Conservation (phyloP, 1,140 invertebrate species). For the Solenopsis fugax region DNA sequence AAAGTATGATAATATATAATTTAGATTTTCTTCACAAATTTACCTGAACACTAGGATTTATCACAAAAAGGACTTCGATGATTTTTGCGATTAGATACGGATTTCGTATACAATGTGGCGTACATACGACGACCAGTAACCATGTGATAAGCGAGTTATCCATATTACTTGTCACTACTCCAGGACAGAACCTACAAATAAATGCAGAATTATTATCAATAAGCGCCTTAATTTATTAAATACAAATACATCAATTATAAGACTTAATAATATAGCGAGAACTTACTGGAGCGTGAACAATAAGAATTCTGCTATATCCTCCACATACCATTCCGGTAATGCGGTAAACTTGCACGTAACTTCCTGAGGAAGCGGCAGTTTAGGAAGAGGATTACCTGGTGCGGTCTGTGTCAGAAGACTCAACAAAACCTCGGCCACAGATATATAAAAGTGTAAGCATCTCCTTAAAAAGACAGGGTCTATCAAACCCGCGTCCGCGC, state of each 20-base stretch:
- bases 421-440: constrained; percentile 93
- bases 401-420: constrained; percentile 88
- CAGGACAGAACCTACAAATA: constrained; percentile 91
- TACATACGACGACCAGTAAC: constrained; percentile 95
- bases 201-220: constrained; percentile 25
- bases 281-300: constrained; percentile 97
- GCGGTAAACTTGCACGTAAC: constrained; percentile 93
- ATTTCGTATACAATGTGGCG: constrained; percentile 96
- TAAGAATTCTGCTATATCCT: constrained; percentile 98
- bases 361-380: constrained; percentile 88
- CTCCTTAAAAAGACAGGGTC: constrained; percentile 93
- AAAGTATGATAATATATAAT: neutral
- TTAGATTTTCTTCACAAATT: constrained; percentile 38
- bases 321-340: constrained; percentile 98
- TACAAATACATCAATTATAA: constrained; percentile 15
- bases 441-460: constrained; percentile 94
- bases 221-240: neutral
- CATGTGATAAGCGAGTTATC: constrained; percentile 95
- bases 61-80: constrained; percentile 97
- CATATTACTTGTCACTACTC: constrained; percentile 91
- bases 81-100: constrained; percentile 98
- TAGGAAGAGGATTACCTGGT: constrained; percentile 81
- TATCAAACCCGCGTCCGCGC: constrained; percentile 95
- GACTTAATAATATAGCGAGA: neutral
- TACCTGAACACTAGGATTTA: constrained; percentile 94